These are phyloP conservation scores for Myocastor coypus DNA, from an alignment of 2,113 vertebrate genomes.

Conservation along the genomic window DNA sequence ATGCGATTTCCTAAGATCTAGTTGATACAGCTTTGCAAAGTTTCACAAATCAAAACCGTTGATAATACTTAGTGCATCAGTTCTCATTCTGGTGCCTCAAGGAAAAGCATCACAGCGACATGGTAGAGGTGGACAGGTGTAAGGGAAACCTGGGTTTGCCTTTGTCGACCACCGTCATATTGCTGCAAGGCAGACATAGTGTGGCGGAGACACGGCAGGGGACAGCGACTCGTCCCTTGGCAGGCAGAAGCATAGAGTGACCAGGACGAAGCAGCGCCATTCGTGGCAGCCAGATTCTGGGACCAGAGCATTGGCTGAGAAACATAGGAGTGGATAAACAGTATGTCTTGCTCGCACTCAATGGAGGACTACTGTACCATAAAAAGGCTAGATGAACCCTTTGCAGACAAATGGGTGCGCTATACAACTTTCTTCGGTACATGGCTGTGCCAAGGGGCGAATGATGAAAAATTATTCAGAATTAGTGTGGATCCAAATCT, in stretches of 20 bases:
- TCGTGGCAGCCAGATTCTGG: background rate
- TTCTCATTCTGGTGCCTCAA: background rate
- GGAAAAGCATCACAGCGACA: background rate
- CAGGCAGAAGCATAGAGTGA: too few species aligned
- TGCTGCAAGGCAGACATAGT: background rate
- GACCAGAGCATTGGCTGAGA: fast-evolving
- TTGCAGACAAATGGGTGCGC: background rate
- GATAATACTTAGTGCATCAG: background rate
- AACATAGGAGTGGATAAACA: background rate
- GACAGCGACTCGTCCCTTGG: background rate
- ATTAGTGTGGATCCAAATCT: background rate
- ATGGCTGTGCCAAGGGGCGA: background rate
- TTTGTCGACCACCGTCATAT: background rate
- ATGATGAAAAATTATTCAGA: background rate
- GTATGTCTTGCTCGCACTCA: too few species aligned
- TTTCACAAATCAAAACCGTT: background rate
- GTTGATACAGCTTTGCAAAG: background rate
- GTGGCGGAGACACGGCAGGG: background rate
- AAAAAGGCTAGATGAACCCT: background rate
- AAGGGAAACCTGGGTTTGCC: background rate
- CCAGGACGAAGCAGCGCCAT: too few species aligned
- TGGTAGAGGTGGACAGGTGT: background rate
- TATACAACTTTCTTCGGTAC: background rate
- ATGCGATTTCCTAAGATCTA: background rate
- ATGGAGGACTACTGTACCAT: too few species aligned